Conservation (phyloP, 2,113 vertebrate species). For the Rattus norvegicus region GRCr8 NC_086034.1:4576501-4577000, state of each 20-base stretch:
- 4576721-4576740: neutral
- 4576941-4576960: neutral
- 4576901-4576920: conserved; percentile 1
- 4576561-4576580: conserved; percentile 35
- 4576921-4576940: neutral
- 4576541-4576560: conserved; percentile 69
- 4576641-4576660: neutral
- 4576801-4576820: neutral
- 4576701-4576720: neutral
- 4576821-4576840: neutral
- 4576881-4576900: neutral
- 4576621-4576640: neutral
- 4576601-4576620: conserved; percentile 45
- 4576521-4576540: conserved; percentile 61
- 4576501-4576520: conserved; percentile 62
- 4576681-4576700: neutral
- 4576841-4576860: neutral
- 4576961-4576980: neutral
- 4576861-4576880: neutral
- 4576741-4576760: neutral
- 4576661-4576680: neutral
- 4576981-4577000: conserved; percentile 3
- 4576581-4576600: conserved; percentile 53
- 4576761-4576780: neutral
- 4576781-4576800: neutral